Conservation (phyloP, 2,888 invertebrate genomes). For the Leptinotarsa rubiginosa region DNA sequence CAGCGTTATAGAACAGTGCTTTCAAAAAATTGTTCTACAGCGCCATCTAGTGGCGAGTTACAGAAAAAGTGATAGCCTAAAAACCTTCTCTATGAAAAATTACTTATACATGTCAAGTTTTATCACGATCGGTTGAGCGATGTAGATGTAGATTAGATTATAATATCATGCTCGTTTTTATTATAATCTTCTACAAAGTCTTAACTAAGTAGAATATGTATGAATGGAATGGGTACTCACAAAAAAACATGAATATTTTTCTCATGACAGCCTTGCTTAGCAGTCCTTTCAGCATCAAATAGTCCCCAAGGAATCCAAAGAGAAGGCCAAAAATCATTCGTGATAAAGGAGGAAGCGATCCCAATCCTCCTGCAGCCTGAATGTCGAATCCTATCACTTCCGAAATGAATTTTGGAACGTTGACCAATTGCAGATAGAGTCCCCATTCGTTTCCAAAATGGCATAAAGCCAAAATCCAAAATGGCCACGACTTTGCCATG, state of each 20-base stretch:
- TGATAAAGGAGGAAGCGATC: constrained; percentile 51
- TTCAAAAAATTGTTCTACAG: too few relatives aligned
- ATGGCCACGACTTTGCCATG: constrained; percentile 43
- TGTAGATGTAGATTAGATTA: too few relatives aligned
- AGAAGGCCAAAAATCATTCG: constrained; percentile 50
- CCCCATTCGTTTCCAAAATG: constrained; percentile 52
- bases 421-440: constrained; percentile 44
- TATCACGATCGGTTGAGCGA: too few relatives aligned
- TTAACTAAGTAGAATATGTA: too few relatives aligned
- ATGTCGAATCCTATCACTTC: constrained; percentile 49
- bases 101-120: too few relatives aligned
- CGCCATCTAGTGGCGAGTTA: too few relatives aligned
- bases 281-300: constrained; percentile 44
- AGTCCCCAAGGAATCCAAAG: constrained; percentile 52
- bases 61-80: too few relatives aligned
- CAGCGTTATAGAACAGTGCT: too few relatives aligned
- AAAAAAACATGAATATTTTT: constrained; percentile 51
- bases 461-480: constrained; percentile 45
- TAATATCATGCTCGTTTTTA: too few relatives aligned
- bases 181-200: too few relatives aligned
- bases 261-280: constrained; percentile 45
- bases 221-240: constrained; percentile 43
- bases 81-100: too few relatives aligned
- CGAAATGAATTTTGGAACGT: constrained; percentile 47
- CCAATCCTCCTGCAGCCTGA: constrained; percentile 51